Percentiles rank a stretch among this genome's conserved stretches.
Conservation (phyloP, 2,888 invertebrate species). For the Netelia fuscicornis region DNA sequence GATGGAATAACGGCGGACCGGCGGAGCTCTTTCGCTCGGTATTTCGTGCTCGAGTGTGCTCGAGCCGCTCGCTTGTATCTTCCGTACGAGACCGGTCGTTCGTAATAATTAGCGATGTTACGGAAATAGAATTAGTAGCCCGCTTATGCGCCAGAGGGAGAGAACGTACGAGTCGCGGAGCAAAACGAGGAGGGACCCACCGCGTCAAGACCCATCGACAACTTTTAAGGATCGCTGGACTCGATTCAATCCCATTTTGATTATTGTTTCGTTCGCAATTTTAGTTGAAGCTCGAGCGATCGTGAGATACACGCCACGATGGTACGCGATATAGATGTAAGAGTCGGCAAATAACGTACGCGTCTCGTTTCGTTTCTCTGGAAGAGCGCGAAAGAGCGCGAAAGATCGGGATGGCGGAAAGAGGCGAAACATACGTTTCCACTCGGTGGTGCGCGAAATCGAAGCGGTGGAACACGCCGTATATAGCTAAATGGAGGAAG, state of each 20-base stretch:
- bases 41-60: background rate
- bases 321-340: conserved; percentile 27
- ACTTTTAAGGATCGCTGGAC: background rate
- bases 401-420: conserved; percentile 54
- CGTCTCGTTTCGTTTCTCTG: conserved; percentile 52
- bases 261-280: background rate
- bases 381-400: conserved; percentile 48
- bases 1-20: too few species aligned
- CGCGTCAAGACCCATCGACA: background rate
- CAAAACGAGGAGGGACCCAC: background rate
- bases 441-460: conserved; percentile 71
- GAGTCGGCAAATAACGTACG: conserved; percentile 34
- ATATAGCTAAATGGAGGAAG: conserved; percentile 33
- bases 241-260: background rate
- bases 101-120: conserved; percentile 79
- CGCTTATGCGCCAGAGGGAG: conserved; percentile 27
- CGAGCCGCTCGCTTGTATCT: background rate
- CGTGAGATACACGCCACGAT: too few species aligned
- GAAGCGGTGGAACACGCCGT: conserved; percentile 62
- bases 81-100: conserved; percentile 68
- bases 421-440: conserved; percentile 70
- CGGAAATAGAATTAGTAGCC: conserved; percentile 75
- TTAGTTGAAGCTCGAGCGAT: background rate
- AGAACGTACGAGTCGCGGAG: conserved; percentile 36
- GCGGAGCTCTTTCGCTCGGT: too few species aligned